Evolutionary conservation across 2,888 invertebrate genomes (phyloP), one percentile per base, ranked within the genome.

Genomic region (Ecdyonurus torrentis): DNA sequence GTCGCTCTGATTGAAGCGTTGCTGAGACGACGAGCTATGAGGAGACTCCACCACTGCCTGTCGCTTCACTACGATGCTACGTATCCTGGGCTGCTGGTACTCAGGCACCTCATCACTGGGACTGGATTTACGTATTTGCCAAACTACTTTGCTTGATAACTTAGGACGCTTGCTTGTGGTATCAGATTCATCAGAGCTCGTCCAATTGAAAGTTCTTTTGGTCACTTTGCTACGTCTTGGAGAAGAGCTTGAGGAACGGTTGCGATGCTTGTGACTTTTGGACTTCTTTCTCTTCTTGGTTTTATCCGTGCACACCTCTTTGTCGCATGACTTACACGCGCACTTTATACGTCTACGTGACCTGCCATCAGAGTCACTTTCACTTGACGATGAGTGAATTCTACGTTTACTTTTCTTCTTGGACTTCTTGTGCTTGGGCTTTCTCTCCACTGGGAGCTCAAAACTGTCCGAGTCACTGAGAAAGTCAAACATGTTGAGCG

Each of bases 181-280:
- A 24, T 20, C 62, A 22, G n/a, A 25, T 53, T 19, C 60, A 15
- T 37, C 60, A 23, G 50, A 55, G 24, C 61, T 52, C n/a, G 20
- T 37, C 25, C 62, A 55, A n/a, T n/a, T n/a, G n/a, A n/a, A n/a
- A 23, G 58, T 55, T 1, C 58, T 50, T 23, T 62, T 58, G 1
- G 22, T 22, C 24, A 50, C 10, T n/a, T 58, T 50, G n/a, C 23
- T 25, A 15, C 23, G 58, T 18, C 58, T 58, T 2, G 23, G 20
- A 37, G 24, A 20, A 7, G 23, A 5, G 15, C 22, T 25, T 23
- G 25, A 1, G 23, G 19, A 55, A 25, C 25, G 55, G 20, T 62
- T 58, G 20, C 50, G 62, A 53, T 58, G 55, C 37, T 23, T 62
- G 62, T 55, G 58, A 62, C 58, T 55, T 37, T 62, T 62, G 58